A percentile compares a stretch with the other conserved stretches of the same genome.
Evolutionary conservation across 1,140 invertebrate genomes (phyloP).

Genomic region (Bombus sylvicola): DNA sequence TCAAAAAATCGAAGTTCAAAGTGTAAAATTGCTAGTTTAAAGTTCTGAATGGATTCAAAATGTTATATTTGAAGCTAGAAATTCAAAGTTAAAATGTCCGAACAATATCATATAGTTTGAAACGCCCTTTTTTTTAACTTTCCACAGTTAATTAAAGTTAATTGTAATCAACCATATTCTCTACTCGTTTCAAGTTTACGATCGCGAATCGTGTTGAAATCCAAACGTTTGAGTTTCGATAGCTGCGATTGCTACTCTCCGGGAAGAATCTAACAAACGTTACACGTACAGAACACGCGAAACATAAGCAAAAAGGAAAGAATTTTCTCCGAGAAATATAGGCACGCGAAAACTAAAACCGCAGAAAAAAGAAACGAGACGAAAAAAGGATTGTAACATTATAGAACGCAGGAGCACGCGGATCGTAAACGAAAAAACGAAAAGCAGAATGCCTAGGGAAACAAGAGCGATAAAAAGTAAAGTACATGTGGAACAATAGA

Average conservation of each 20-base stretch:
- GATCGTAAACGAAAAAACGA: constrained; percentile 3
- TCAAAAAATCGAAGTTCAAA: no score
- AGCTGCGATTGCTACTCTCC: background rate
- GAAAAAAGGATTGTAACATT: background rate
- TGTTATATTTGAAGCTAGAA: no score
- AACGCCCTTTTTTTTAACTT: no score
- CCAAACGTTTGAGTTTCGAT: background rate
- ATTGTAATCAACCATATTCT: no score
- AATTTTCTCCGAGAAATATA: background rate
- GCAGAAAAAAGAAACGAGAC: background rate
- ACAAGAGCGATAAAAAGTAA: constrained; percentile 2
- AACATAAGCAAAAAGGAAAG: background rate
- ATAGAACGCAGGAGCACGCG: background rate
- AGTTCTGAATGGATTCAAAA: no score
- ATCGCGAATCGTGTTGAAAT: background rate
- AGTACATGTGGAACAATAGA: constrained; percentile 9
- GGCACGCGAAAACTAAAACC: background rate
- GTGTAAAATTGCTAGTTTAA: no score
- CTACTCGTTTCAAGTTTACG: background rate
- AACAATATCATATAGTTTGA: no score
- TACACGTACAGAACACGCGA: background rate
- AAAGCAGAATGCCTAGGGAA: background rate
- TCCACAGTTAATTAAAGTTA: no score
- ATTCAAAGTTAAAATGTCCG: no score
- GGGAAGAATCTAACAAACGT: background rate